Base-by-base conservation (phyloP, 2,113 vertebrate species). In the Saccopteryx bilineata region DNA sequence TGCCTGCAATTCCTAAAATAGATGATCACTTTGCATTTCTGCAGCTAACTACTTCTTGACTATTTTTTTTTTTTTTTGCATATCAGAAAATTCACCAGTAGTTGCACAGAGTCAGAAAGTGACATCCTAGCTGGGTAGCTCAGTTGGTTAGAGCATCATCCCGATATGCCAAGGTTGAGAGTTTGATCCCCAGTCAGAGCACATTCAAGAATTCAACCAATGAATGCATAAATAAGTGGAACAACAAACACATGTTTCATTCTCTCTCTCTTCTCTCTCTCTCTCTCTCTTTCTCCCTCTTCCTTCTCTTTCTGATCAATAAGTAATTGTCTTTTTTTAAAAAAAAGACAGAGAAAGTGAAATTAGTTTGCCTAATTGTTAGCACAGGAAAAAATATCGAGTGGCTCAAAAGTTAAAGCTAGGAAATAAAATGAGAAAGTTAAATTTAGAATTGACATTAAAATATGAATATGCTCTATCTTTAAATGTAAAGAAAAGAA, bases 41-140 rank as follows among this genome's bases (percentile, higher is more conserved):
- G 23, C 3, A 56, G 21, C 17, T n/a, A 84, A 81, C 39, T 68
- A n/a, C 17, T 68, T 74, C 19, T 48, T 46, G 66, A 24, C 3
- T 31, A 26, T 48, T n/a, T n/a, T n/a, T 39, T 39, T 39, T 39
- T 39, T 92, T 69, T 90, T 31, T 2, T 74, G 4, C n/a, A 52
- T 24, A n/a, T 69, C 17, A 95, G 71, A 95, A 78, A 28, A 8
- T 84, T 80, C 65, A 93, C 74, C 81, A 87, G 75, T 86, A 85
- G 81, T 28, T 83, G 71, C 80, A 84, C 31, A 31, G 39, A 11
- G 39, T 87, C 79, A 78, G n/a, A 94, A 90, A 90, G 39, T 39
- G 39, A 39, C 39, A 39, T 39, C 39, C 39, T 39, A 3, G 39
- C 39, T 39, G 39, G 39, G 39, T 39, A 39, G 39, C 39, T 39